Percentiles rank a stretch among this genome's conserved stretches.
Evolutionary conservation across 2,888 invertebrate genomes (phyloP).

Genomic region (Eulithis testata): DNA sequence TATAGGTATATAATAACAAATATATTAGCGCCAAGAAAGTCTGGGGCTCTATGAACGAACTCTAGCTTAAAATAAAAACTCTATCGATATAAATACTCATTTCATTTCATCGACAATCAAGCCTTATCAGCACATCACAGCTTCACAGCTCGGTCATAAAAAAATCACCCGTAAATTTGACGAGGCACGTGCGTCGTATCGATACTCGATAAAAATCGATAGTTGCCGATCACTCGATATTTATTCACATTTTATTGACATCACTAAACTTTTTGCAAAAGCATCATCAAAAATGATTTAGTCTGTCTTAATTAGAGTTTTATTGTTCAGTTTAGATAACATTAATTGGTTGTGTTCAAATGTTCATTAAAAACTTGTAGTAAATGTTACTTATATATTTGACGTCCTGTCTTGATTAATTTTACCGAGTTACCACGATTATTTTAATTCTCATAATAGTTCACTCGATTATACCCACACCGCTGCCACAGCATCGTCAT

Average conservation of each 20-base stretch:
- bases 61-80: background rate
- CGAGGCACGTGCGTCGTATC: slow-evolving; percentile 58
- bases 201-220: slow-evolving; percentile 41
- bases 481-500: too few species aligned
- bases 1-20: too few species aligned
- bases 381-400: slow-evolving; percentile 31
- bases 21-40: too few species aligned
- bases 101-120: slow-evolving; percentile 49
- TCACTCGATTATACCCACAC: too few species aligned
- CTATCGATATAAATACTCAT: slow-evolving; percentile 22
- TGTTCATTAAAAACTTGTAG: slow-evolving; percentile 23
- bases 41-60: background rate
- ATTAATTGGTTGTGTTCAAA: slow-evolving; percentile 55
- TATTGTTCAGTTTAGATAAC: slow-evolving; percentile 55
- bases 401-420: slow-evolving; percentile 31
- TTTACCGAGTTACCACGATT: background rate
- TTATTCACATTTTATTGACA: slow-evolving; percentile 49
- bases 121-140: slow-evolving; percentile 51
- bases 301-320: slow-evolving; percentile 69
- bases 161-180: slow-evolving; percentile 59
- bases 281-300: slow-evolving; percentile 61
- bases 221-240: slow-evolving; percentile 39
- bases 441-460: background rate
- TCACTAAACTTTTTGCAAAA: slow-evolving; percentile 57
- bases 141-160: slow-evolving; percentile 55